Percentiles rank a stretch among this genome's conserved stretches.
These are phyloP conservation scores for Musca vetustissima DNA, from an alignment of 1,140 invertebrate genomes.

Conservation along the genomic window DNA sequence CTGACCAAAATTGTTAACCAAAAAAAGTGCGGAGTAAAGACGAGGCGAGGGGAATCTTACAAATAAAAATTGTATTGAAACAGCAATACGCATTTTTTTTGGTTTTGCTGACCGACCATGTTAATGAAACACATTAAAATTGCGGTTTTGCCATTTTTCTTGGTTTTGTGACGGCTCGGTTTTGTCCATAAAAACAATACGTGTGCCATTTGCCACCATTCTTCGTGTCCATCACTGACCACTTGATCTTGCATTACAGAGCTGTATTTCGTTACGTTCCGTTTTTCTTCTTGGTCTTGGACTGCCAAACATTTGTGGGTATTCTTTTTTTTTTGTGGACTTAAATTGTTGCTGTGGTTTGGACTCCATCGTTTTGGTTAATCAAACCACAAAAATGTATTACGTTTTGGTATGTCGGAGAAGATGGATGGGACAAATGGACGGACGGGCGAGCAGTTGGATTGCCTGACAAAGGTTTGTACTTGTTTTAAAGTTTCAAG, in stretches of 20 bases:
- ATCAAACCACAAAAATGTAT: constrained; percentile 21
- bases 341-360: background rate
- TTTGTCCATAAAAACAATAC: background rate
- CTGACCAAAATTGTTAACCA: too few relatives aligned
- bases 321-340: background rate
- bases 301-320: background rate
- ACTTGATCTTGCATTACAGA: constrained; percentile 11
- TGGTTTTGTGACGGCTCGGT: background rate
- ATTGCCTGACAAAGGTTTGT: background rate
- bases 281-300: background rate
- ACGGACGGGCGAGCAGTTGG: too few relatives aligned
- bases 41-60: too few relatives aligned
- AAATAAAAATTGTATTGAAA: too few relatives aligned
- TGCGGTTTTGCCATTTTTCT: constrained; percentile 19
- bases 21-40: too few relatives aligned
- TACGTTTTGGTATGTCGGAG: constrained; percentile 18
- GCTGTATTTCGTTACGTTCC: too few relatives aligned
- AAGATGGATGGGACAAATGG: too few relatives aligned
- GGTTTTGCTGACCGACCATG: too few relatives aligned
- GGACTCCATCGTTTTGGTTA: constrained; percentile 15
- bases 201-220: background rate
- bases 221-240: background rate
- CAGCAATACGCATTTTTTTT: background rate
- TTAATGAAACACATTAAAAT: constrained; percentile 24
- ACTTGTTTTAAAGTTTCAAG: background rate